Evolutionary conservation across 2,113 vertebrate genomes (phyloP).

Genomic region (Hepsetus odoe): DNA sequence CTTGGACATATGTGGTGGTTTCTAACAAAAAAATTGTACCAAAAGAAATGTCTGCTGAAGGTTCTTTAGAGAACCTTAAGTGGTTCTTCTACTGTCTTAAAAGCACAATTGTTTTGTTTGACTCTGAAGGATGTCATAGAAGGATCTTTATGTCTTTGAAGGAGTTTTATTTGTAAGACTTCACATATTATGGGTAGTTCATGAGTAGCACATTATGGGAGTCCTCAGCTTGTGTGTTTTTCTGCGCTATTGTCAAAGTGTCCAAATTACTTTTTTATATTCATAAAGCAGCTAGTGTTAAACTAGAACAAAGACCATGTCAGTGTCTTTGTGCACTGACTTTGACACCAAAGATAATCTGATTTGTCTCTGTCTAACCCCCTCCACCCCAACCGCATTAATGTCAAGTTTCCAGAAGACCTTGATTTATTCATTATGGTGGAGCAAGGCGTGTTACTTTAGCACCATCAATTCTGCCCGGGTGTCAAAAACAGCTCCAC

Average conservation of each 20-base stretch:
- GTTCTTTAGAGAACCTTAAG: neutral
- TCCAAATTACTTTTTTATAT: neutral
- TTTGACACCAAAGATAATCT: slow-evolving; percentile 24
- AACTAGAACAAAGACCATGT: neutral
- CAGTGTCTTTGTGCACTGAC: neutral
- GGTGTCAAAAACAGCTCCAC: slow-evolving; percentile 10
- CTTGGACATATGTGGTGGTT: neutral
- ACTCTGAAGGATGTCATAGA: too few species aligned
- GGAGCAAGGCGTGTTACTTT: slow-evolving; percentile 21
- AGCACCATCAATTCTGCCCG: slow-evolving; percentile 6
- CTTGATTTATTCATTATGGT: slow-evolving; percentile 39
- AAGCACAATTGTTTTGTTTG: too few species aligned
- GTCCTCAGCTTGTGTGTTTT: neutral
- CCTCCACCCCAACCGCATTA: slow-evolving; percentile 13
- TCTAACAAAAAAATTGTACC: neutral
- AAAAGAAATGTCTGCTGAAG: too few species aligned
- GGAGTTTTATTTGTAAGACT: too few species aligned
- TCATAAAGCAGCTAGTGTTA: neutral
- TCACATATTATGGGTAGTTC: neutral
- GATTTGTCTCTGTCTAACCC: slow-evolving; percentile 6
- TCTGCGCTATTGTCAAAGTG: neutral
- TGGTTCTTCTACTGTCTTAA: too few species aligned
- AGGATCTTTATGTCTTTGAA: too few species aligned
- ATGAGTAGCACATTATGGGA: too few species aligned
- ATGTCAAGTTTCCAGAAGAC: slow-evolving; percentile 24